Conservation (phyloP, 2,113 vertebrate genomes). For the Eptesicus fuscus region DNA sequence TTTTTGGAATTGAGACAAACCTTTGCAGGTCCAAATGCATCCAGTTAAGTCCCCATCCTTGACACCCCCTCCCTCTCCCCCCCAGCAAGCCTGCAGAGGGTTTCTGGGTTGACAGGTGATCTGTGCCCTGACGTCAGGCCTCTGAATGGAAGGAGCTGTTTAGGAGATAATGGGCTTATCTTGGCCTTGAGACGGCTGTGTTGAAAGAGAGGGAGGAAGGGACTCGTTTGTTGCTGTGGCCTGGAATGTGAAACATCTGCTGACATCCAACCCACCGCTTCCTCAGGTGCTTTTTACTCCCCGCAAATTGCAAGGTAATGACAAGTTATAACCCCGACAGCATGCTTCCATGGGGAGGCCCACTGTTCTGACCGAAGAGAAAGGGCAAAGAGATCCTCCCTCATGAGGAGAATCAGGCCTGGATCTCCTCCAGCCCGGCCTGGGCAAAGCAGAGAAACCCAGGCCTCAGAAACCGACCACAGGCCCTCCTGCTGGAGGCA, state of each 20-base stretch:
- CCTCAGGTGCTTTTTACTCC: background rate
- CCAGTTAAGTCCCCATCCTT: background rate
- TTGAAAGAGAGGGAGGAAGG: background rate
- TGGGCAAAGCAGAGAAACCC: background rate
- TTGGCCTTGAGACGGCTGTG: background rate
- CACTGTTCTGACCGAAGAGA: background rate
- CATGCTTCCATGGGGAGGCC: no score
- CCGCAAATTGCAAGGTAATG: background rate
- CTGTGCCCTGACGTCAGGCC: background rate
- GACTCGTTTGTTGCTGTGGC: background rate
- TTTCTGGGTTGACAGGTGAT: background rate
- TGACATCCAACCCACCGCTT: background rate
- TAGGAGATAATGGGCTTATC: background rate
- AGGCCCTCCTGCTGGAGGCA: background rate
- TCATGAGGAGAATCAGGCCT: background rate
- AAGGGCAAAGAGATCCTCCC: background rate
- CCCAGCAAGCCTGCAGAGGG: background rate
- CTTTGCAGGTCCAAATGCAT: no score
- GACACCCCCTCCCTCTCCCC: no score
- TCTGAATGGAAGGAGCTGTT: background rate
- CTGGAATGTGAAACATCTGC: slow-evolving; percentile 24
- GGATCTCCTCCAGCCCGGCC: background rate
- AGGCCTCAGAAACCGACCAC: background rate
- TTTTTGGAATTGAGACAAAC: background rate
- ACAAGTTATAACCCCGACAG: background rate